Base-by-base conservation (phyloP, 2,888 invertebrate species). In the Fragum sueziense region DNA sequence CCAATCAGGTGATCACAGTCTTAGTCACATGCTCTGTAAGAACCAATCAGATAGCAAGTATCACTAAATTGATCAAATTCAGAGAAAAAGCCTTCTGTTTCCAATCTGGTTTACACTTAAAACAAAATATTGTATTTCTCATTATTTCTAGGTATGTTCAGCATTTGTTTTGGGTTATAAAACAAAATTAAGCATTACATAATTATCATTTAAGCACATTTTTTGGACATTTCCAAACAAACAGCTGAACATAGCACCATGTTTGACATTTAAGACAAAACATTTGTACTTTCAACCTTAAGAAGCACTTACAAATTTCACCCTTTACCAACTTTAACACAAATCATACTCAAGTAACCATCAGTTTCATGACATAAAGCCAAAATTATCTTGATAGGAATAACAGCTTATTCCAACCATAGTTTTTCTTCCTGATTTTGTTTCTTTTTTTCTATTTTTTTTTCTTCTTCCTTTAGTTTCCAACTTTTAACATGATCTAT, bases 41-140 rank as follows among this genome's bases (percentile, higher is more conserved):
- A n/a, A n/a, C n/a, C n/a, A n/a, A n/a, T n/a, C n/a, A n/a, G n/a
- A n/a, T n/a, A n/a, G n/a, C n/a, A n/a, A n/a, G n/a, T n/a, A n/a
- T n/a, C n/a, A n/a, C n/a, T n/a, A n/a, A n/a, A n/a, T n/a, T n/a
- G n/a, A n/a, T n/a, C n/a, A n/a, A n/a, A n/a, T n/a, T n/a, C n/a
- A n/a, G n/a, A n/a, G n/a, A n/a, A n/a, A n/a, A n/a, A n/a, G n/a
- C n/a, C n/a, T n/a, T n/a, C n/a, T n/a, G n/a, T n/a, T 22, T 65
- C 65, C 27, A 20, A 14, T 27, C 37, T 65, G 65, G 65, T 65
- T 65, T 65, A 65, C 41, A 41, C 65, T 41, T 65, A 9, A n/a
- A 2, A 47, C 47, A 47, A 47, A 47, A 47, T 9, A 47, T 37
- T 14, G 14, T 14, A 9, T 20, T 47, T 20, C 6, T 37, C 14